These are phyloP conservation scores for Doris montereyensis DNA, from an alignment of 2,888 invertebrate species.

Conservation along the genomic window DNA sequence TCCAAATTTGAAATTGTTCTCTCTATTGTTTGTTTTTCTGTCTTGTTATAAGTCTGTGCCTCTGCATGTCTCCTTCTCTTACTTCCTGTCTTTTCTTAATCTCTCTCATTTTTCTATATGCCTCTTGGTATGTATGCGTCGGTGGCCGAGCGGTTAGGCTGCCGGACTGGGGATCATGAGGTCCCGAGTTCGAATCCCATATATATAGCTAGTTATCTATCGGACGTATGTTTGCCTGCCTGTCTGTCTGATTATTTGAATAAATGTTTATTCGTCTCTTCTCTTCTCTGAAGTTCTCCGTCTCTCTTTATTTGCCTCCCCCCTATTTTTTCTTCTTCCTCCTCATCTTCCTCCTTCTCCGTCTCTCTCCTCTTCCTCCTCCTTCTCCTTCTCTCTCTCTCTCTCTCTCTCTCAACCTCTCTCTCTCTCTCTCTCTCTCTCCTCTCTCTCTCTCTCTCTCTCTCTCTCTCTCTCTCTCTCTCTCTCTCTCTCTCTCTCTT, in stretches of 20 bases:
- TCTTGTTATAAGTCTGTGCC: not conserved
- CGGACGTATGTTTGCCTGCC: no score
- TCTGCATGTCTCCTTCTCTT: not conserved
- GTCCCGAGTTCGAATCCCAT: no score
- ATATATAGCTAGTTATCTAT: no score
- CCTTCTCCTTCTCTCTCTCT: not conserved
- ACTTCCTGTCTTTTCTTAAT: constrained; percentile 7
- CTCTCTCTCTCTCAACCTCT: no score
- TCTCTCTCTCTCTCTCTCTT: not conserved
- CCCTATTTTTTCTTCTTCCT: not conserved
- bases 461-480: constrained; percentile 27
- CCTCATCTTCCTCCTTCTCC: not conserved
- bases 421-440: not conserved
- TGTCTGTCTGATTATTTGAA: not conserved
- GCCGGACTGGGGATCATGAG: no score
- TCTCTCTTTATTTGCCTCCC: not conserved
- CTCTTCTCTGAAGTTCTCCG: not conserved
- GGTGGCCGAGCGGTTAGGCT: no score
- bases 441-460: constrained; percentile 32
- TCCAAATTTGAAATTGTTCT: no score
- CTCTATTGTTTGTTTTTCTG: not conserved
- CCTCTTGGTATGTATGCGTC: no score
- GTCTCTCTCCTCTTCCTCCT: not conserved
- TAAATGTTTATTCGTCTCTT: not conserved
- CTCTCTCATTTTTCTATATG: no score